These are phyloP conservation scores for Podocnemis expansa DNA, from an alignment of 2,113 vertebrate species.

Conservation along the genomic window DNA sequence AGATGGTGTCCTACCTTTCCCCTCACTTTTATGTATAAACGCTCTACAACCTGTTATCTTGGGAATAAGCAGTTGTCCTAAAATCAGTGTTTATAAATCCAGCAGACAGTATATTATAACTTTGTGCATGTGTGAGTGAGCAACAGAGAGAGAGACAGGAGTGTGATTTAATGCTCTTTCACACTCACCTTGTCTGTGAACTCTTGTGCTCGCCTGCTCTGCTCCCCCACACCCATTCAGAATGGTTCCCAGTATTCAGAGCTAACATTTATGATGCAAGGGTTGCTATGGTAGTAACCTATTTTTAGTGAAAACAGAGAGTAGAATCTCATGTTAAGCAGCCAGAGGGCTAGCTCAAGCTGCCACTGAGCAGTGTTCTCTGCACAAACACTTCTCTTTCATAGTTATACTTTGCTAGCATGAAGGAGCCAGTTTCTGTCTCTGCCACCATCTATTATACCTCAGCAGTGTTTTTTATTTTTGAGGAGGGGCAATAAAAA, in stretches of 20 bases:
- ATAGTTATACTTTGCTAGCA: conserved; percentile 7
- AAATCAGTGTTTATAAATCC: not conserved
- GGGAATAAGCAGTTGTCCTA: not conserved
- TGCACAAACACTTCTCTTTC: conserved; percentile 4
- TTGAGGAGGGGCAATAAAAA: not conserved
- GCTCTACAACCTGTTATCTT: not conserved
- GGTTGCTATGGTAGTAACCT: conserved; percentile 74
- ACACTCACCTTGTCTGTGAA: too few species aligned
- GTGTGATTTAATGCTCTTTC: too few species aligned
- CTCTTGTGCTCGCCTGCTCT: too few species aligned
- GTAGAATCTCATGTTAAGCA: conserved; percentile 45
- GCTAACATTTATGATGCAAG: conserved; percentile 62
- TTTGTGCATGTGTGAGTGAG: not conserved
- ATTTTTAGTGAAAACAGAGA: conserved; percentile 67
- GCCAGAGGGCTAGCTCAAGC: conserved; percentile 31
- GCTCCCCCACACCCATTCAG: not conserved
- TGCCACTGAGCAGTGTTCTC: conserved; percentile 20
- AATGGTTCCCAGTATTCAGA: conserved; percentile 15
- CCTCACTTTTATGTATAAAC: not conserved
- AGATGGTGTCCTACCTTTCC: not conserved
- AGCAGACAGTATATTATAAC: not conserved
- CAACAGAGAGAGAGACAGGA: too few species aligned
- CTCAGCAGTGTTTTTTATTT: not conserved
- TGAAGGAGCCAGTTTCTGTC: fast-evolving
- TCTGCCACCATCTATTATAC: not conserved